Base-by-base conservation (phyloP, 1,140 invertebrate species). In the Solen grandis region DNA sequence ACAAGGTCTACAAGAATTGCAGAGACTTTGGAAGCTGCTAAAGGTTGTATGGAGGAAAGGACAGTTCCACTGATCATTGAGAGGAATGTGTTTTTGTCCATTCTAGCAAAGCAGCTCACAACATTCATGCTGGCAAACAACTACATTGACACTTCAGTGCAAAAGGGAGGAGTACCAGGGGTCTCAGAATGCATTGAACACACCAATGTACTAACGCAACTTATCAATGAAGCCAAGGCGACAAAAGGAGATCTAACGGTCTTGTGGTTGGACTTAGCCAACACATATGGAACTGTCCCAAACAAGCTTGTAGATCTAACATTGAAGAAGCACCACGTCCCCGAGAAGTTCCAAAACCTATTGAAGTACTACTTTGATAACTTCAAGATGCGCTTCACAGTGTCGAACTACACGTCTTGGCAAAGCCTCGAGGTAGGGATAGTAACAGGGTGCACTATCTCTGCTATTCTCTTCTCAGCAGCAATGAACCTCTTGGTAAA, bases 191-290 rank as follows among this genome's bases (percentile, higher is more conserved):
- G 73, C 31, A 5, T 82, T 60, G 81, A 82, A 27, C 65, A 76
- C 31, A 76, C 62, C 25, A 63, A 55, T 19, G 46, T 59, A 25
- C 14, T 82, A 22, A 41, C 60, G 50, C 41, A 77, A n/a, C 50
- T 69, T 10, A 55, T 69, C 50, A 25, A 55, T 1, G 57, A 77
- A 55, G 66, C 78, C 16, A 66, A 60, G 52, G 57, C n/a, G 31
- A 73, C 5, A 13, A 73, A 59, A 59, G 31, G n/a, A 35, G 54
- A 73, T 22, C 2, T 74, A 8, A 60, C 80, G n/a, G 76, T 83
- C n/a, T n/a, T 73, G 59, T 83, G 75, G 81, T 31, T 73, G 10
- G 76, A 80, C 38, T 22, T 73, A 50, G 75, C 66, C 19, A 62
- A 69, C 52, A 66, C 66, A 29, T 59, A 70, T 52, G 55, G 65